Percentiles rank a stretch among this genome's conserved stretches.
phyloP scores from a whole-genome alignment of 2,113 vertebrate species.

The Coptodon rendalli region DNA sequence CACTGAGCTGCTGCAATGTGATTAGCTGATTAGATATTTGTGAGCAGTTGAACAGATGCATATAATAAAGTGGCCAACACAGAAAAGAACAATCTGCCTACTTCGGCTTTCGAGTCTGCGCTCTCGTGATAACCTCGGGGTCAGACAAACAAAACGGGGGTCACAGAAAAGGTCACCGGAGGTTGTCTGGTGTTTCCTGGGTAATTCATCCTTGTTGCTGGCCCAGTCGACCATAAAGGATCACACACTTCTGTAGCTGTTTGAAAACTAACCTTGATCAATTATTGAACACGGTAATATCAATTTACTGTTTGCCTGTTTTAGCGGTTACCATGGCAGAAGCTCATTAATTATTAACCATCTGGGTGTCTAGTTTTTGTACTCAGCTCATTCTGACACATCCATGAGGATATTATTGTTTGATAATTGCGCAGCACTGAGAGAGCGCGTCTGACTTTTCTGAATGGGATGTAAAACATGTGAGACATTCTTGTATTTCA shows the following conservation, averaged over 20 bases:
- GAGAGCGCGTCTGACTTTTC: neutral
- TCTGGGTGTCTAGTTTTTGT: conserved; percentile 59
- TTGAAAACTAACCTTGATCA: conserved; percentile 50
- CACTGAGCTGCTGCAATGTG: neutral
- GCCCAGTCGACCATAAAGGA: neutral
- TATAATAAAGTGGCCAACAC: neutral
- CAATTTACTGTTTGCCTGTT: conserved; percentile 80
- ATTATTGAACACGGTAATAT: conserved; percentile 81
- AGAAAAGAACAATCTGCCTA: neutral
- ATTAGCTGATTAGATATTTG: neutral
- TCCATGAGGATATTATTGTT: conserved; percentile 44
- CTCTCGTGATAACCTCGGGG: neutral
- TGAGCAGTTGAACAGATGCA: neutral
- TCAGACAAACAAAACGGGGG: neutral
- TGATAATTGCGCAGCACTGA: conserved; percentile 15
- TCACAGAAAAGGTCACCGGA: neutral
- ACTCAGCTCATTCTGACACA: conserved; percentile 39
- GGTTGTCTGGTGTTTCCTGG: neutral
- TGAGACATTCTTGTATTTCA: conserved; percentile 51
- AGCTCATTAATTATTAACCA: conserved; percentile 81
- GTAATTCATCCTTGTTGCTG: neutral
- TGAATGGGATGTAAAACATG: conserved; percentile 65
- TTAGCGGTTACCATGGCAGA: conserved; percentile 89
- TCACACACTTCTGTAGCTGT: neutral
- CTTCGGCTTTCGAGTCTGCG: neutral